Base-by-base conservation (phyloP, 2,113 vertebrate species). In the Cebus imitator region DNA sequence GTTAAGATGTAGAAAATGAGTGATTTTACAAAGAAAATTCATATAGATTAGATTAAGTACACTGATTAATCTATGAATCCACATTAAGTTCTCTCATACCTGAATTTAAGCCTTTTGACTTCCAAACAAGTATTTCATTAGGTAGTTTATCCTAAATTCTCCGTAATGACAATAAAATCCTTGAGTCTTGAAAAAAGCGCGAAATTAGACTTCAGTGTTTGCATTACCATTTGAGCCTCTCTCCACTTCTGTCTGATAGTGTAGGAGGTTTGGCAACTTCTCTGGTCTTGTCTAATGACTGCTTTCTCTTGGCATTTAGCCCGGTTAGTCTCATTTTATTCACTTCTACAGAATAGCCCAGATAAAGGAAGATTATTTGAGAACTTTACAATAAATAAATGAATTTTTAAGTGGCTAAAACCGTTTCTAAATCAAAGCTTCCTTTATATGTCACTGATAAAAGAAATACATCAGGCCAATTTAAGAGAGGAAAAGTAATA, bases 271-370 rank as follows among this genome's bases (percentile, higher is more conserved):
- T 89, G 82, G 43, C 23, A 64, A 20, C 30, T 94, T 43, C 32
- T 87, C 40, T 66, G 70, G 55, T 83, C 21, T 90, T 68, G 12
- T n/a, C n/a, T 91, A 52, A 70, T 76, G 27, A 82, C 25, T 93
- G 21, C 11, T 88, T 93, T 93, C 52, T 85, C 21, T 86, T 45
- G 61, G 66, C 86, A 50, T 76, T 87, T 93, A 73, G 50, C 94
- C 91, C 30, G 82, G 50, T 66, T 91, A 43, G 45, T 96, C 25
- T 92, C 52, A 83, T 79, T 96, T 90, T 94, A 80, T 64, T 94
- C 79, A 64, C 68, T 97, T 93, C 48, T 86, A 35, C 9, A 91
- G 11, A 95, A 3, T 11, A 72, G 80, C 72, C 27, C 23, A 78
- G 32, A 70, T 27, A 94, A 18, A 84, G 18, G 30, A 48, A 75